Evolutionary conservation across 2,797 vertebrate genomes (phyloP), one percentile per base, ranked within the genome.

Genomic region (Clamator glandarius): DNA sequence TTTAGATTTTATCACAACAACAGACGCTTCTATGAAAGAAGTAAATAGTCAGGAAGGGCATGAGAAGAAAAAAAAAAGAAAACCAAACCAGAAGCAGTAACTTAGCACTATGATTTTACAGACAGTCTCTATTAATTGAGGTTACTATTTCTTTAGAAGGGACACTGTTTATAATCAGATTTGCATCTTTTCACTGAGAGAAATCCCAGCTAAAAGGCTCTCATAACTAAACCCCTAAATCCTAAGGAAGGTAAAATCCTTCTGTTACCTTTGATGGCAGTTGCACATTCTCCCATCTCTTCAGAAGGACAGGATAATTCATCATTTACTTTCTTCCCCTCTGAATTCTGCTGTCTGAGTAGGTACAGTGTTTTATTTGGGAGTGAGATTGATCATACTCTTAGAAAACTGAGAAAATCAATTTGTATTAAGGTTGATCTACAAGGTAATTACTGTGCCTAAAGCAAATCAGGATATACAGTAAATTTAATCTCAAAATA

Each of bases 341-440:
- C 42, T 83, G 63, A 84, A 76, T 74, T 90, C 69, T 87, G 6
- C 39, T 80, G 90, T 87, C 79, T 3, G 4, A 87, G 57, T 76
- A 72, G 48, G 50, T 66, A 73, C 20, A 62, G 6, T 87, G 46
- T 91, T 96, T 87, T 87, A 80, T 87, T 92, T 90, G 61, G 23
- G 68, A 87, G 68, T 78, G 73, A 79, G 52, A 83, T 39, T 57
- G 51, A 93, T 48, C 59, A 61, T 57, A 77, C 41, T 88, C 31
- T 36, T 63, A 61, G 69, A 94, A 89, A 94, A 93, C 44, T 72
- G 26, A 88, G 69, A 91, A 93, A 95, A 93, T 92, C 73, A 78
- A 83, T 94, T 95, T 78, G 31, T 52, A 25, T 89, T 92, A 72
- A 82, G 79, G 70, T 44, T 72, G 82, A 91, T 81, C 46, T 92